A percentile compares a stretch with the other conserved stretches of the same genome.
Conservation (phyloP, 2,113 vertebrate species). For the Anser brachyrhynchus region DNA sequence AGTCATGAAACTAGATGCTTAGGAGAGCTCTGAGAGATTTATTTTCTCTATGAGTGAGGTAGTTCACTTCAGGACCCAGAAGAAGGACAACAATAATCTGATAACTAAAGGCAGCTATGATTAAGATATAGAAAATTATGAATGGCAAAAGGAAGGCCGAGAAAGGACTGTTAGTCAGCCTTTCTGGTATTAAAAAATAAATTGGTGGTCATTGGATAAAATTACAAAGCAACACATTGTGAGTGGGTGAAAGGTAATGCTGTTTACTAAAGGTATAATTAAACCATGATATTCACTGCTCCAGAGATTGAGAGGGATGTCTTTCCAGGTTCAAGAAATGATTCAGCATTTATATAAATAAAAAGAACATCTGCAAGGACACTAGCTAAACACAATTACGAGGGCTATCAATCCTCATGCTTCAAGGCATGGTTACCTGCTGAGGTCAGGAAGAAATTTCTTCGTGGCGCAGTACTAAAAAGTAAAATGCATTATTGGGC, state of each 20-base stretch:
- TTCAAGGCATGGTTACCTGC: slow-evolving; percentile 39
- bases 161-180: not conserved
- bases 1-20: not conserved
- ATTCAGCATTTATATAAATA: slow-evolving; percentile 60
- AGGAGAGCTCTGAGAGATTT: not conserved
- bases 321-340: slow-evolving; percentile 7
- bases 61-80: not conserved
- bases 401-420: slow-evolving; percentile 44
- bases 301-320: slow-evolving; percentile 4
- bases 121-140: not conserved
- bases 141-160: not conserved
- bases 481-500: slow-evolving; percentile 36
- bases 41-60: not conserved
- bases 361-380: slow-evolving; percentile 62
- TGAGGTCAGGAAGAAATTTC: slow-evolving; percentile 58
- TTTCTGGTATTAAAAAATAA: slow-evolving; percentile 28
- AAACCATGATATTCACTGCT: slow-evolving; percentile 11
- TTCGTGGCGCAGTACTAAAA: slow-evolving; percentile 19
- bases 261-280: slow-evolving; percentile 48
- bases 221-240: slow-evolving; percentile 23
- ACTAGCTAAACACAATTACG: slow-evolving; percentile 53
- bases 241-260: not conserved
- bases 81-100: not conserved
- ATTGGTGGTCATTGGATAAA: not conserved
- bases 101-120: not conserved